Conservation (phyloP, 2,888 invertebrate genomes). For the Ethmia dodecea region DNA sequence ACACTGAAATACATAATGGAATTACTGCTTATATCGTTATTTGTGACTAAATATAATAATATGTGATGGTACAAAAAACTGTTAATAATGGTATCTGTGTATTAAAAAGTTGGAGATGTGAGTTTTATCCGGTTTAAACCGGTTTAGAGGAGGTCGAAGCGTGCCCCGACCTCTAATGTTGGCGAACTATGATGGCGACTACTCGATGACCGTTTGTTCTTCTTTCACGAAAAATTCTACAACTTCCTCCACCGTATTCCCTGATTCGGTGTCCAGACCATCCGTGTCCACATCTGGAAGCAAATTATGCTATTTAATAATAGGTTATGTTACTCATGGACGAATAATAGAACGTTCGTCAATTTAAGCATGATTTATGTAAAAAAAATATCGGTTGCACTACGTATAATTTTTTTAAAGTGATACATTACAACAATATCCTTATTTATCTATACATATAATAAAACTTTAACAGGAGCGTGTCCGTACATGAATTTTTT, state of each 20-base stretch:
- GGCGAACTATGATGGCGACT: conserved; percentile 60
- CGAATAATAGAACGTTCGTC: no score
- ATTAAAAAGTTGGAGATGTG: conserved; percentile 28
- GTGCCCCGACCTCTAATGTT: conserved; percentile 47
- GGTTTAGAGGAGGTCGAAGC: conserved; percentile 38
- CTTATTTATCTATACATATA: no score
- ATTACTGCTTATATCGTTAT: conserved; percentile 25
- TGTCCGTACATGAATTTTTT: no score
- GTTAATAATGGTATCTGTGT: conserved; percentile 24
- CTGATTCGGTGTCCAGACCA: conserved; percentile 89
- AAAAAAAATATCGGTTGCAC: no score
- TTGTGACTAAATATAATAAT: conserved; percentile 35
- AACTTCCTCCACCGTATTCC: conserved; percentile 95
- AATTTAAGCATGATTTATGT: no score
- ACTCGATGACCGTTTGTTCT: conserved; percentile 90
- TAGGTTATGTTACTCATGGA: no score
- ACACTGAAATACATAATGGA: conserved; percentile 52
- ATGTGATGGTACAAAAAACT: conserved; percentile 50
- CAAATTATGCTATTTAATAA: no score
- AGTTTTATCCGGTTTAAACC: conserved; percentile 13
- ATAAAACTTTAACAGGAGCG: no score
- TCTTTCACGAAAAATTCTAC: conserved; percentile 99
- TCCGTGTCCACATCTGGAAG: conserved; percentile 94
- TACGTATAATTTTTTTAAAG: no score
- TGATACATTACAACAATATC: no score